A percentile compares a stretch with the other conserved stretches of the same genome.
Conservation (phyloP, 2,797 vertebrate genomes). For the Prionace glauca region DNA sequence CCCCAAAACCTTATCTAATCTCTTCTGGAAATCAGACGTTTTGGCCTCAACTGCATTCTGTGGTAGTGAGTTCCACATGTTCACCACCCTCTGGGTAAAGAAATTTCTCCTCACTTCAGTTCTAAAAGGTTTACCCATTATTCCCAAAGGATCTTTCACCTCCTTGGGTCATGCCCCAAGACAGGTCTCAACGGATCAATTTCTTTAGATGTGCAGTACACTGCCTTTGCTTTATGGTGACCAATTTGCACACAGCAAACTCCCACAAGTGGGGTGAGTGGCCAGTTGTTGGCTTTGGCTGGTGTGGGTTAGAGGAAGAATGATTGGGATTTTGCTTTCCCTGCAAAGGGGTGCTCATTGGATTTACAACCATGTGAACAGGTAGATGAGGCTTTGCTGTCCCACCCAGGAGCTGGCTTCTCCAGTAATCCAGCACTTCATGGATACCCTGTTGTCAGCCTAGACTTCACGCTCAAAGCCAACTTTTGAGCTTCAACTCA, state of each 20-base stretch:
- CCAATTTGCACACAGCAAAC: background rate
- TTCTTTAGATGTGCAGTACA: background rate
- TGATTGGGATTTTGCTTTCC: background rate
- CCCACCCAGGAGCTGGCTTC: background rate
- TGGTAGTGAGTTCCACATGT: too few relatives aligned
- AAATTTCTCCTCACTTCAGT: too few relatives aligned
- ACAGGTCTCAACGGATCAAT: background rate
- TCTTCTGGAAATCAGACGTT: too few relatives aligned
- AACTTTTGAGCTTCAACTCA: background rate
- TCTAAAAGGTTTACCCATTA: too few relatives aligned
- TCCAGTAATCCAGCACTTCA: background rate
- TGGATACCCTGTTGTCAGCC: background rate
- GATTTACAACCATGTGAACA: background rate
- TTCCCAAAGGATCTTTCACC: background rate
- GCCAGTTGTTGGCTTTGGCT: background rate
- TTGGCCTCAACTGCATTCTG: too few relatives aligned
- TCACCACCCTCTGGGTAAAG: too few relatives aligned
- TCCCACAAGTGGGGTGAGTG: background rate
- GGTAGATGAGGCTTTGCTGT: background rate
- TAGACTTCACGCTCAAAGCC: background rate
- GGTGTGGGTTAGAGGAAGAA: background rate
- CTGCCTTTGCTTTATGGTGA: too few relatives aligned
- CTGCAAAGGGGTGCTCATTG: background rate
- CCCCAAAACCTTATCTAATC: too few relatives aligned
- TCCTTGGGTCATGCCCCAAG: background rate